Base-by-base conservation (phyloP, 1,140 invertebrate genomes). In the Kradibia gibbosae region DNA sequence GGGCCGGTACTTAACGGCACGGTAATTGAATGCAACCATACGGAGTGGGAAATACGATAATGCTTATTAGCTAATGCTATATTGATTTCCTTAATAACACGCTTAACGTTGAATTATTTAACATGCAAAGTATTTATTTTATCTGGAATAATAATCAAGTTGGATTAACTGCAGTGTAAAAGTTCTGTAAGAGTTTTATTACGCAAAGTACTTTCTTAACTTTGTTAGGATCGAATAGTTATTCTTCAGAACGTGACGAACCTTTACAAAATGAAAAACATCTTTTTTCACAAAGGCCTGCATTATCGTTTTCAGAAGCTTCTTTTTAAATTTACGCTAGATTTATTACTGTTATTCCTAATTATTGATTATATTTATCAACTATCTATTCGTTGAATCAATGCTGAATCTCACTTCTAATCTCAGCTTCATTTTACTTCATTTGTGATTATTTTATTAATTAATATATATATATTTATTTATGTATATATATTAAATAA, bases 21-120 rank as follows among this genome's bases (percentile, higher is more conserved):
- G 34, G 36, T n/a, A 67, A 67, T 67, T 67, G 62, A 67, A 67
- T 67, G 62, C 62, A 67, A 67, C 34, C 15, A 34, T 65, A 39
- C 34, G 62, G n/a, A 39, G 22, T 67, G 22, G 3, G 62, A 67
- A 67, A 67, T 67, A 67, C 34, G 62, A 67, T 67, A 67, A 39
- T 39, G 3, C 34, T 67, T 67, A 67, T 67, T 67, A 67, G 62
- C 62, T 39, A 67, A 67, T 67, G 34, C 28, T 67, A 67, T 67
- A 62, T 34, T 62, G 60, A 62, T 62, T 62, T 34, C 60, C 28
- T 34, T 34, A 62, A 62, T 28, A 28, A 7, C 55, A 3, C 28
- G 31, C 60, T 62, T 0, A 34, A 17, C 31, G 15, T 34, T 34
- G 25, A 34, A 34, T 62, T 34, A 62, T 62, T 34, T 1, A 60